Conservation (phyloP, 2,888 invertebrate genomes). For the Acrobasis consociella region DNA sequence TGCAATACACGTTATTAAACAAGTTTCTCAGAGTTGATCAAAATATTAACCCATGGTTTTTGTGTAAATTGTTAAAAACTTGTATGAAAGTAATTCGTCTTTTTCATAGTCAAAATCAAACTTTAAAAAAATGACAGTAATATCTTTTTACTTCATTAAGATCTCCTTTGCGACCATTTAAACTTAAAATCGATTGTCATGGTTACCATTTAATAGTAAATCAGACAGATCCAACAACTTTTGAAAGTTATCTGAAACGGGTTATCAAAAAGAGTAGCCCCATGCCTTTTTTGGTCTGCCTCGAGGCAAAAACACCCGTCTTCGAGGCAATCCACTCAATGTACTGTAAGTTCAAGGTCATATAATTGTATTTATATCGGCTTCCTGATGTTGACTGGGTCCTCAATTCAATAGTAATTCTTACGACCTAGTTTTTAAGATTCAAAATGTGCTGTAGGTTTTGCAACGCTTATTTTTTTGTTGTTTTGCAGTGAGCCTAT, state of each 20-base stretch:
- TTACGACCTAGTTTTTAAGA: neutral
- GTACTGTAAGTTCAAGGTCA: slow-evolving; percentile 70
- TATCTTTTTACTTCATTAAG: too few species aligned
- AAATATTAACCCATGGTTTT: too few species aligned
- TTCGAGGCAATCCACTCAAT: slow-evolving; percentile 55
- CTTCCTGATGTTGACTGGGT: slow-evolving; percentile 61
- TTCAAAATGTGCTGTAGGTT: neutral
- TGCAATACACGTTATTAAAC: too few species aligned
- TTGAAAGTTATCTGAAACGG: slow-evolving; percentile 43
- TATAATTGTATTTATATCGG: slow-evolving; percentile 59
- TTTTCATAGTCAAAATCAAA: too few species aligned
- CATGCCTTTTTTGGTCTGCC: slow-evolving; percentile 53
- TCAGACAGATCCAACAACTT: slow-evolving; percentile 24
- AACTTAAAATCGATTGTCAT: neutral
- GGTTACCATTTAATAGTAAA: slow-evolving; percentile 9
- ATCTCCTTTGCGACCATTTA: neutral
- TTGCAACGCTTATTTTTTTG: neutral
- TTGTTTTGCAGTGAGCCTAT: slow-evolving; percentile 2
- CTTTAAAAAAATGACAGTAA: too few species aligned
- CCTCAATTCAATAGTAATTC: slow-evolving; percentile 3
- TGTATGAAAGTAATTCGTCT: too few species aligned
- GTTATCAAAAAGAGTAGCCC: slow-evolving; percentile 48
- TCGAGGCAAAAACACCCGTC: slow-evolving; percentile 43
- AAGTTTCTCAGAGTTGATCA: too few species aligned
- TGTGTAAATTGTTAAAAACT: neutral